These are phyloP conservation scores for Nemotelus nigrinus DNA, from an alignment of 2,888 invertebrate species.

Conservation along the genomic window DNA sequence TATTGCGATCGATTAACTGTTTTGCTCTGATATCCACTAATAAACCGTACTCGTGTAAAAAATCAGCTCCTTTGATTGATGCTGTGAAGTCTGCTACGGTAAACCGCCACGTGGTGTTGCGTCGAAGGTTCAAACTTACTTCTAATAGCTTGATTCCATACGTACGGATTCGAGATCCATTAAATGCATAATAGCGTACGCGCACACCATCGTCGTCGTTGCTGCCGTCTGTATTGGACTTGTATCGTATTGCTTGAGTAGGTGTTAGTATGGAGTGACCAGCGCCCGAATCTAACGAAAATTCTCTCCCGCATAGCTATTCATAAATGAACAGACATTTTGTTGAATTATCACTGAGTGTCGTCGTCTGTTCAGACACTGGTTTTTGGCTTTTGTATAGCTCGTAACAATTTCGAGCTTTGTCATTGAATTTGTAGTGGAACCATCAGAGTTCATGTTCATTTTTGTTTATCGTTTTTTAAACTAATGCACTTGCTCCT, in stretches of 20 bases:
- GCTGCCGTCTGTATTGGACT: neutral
- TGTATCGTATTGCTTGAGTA: neutral
- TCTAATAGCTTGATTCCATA: neutral
- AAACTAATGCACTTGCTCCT: neutral
- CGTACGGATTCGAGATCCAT: neutral
- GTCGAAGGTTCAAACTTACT: neutral
- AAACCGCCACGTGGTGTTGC: neutral
- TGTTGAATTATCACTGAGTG: neutral
- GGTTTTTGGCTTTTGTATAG: neutral
- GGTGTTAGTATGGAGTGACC: neutral
- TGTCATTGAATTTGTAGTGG: neutral
- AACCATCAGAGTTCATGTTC: neutral
- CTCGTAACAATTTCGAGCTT: neutral
- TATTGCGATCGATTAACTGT: neutral
- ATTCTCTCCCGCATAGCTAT: neutral
- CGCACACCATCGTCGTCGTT: neutral
- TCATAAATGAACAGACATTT: neutral
- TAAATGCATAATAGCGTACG: neutral
- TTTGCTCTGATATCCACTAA: neutral
- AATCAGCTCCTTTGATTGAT: too few species aligned
- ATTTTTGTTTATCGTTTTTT: neutral
- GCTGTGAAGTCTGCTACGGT: neutral
- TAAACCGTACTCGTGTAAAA: too few species aligned
- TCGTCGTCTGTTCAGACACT: neutral
- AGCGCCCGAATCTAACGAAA: neutral